Base-by-base conservation (phyloP, 2,797 vertebrate genomes). In the Sebastes flavidus region DNA sequence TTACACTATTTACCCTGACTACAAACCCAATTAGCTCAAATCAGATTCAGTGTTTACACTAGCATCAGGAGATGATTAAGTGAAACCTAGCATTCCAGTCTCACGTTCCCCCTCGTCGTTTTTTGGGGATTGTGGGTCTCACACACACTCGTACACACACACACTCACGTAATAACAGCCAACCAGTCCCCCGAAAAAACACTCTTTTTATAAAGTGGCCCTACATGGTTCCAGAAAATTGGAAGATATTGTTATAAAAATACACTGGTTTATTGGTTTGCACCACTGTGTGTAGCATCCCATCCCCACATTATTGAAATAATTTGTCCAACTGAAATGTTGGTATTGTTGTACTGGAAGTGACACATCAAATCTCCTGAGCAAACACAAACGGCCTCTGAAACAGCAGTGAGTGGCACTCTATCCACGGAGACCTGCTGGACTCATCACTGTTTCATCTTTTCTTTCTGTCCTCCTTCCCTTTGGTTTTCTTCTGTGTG, bases 21-120 rank as follows among this genome's bases (percentile, higher is more conserved):
- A 92, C 93, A 93, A 93, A 94, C 92, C 89, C 84, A 94, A 94
- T 95, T 92, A 93, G 88, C 85, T 93, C 87, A 91, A 94, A 94
- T 92, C 91, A 89, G 88, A 90, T 89, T 84, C 83, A 63, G 91
- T 92, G 92, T 94, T 95, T 94, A 94, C 92, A 88, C 84, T 74
- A 86, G 87, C 91, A 93, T 93, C 89, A 87, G 90, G 89, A 90
- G 81, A 89, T 89, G 91, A 94, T 95, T 93, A 94, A 81, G 83
- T 90, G 86, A 92, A 93, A 91, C 73, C 81, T 71, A 78, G 82
- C 68, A 63, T 81, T 85, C 87, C 82, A 82, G 88, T 92, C 82
- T 94, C 88, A 86, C 68, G 42, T 93, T 92, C 84, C 87, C 30
- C 4, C 38, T 72, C 54, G 30, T 77, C 84, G 38, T 84, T 72